Base-by-base conservation (phyloP, 2,888 invertebrate genomes). In the Meteorus cinctellus region DNA sequence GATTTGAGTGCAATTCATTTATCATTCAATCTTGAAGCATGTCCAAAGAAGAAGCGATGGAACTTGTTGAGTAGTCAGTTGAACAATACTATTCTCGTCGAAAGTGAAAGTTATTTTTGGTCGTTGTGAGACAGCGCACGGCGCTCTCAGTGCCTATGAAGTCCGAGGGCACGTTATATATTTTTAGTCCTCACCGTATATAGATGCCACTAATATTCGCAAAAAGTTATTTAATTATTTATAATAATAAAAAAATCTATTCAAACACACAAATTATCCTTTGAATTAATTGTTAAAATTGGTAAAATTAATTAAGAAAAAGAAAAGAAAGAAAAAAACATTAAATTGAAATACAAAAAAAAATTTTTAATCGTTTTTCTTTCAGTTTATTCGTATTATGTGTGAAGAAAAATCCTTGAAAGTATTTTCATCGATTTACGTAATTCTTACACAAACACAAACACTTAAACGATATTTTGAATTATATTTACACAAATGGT, bases 151-250 rank as follows among this genome's bases (percentile, higher is more conserved):
- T 19, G 55, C 55, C 66, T 66, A 66, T 41, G 41, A 66, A 66
- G 66, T 66, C 66, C 66, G 66, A 66, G 66, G 66, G 41, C 66
- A 66, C 19, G 36, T 66, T 36, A 14, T 66, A 14, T 66, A 66
- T 66, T 66, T 66, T 66, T 66, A 66, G n/a, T 66, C 41, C 41
- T 65, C 24, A 24, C 41, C 41, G 66, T 66, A 55, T 19, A 19
- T 19, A 55, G 55, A 55, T 55, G 5, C 19, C 55, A 19, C 55
- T n/a, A 41, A 6, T 41, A 65, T 16, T 27, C 12, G 19, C n/a
- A 24, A 66, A 66, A 41, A n/a, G 19, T 1, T 41, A 66, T 10
- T 36, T 41, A 36, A 65, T 36, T 65, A 36, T 65, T 36, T 65
- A 65, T 65, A 65, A 48, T 48, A n/a, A 48, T 14, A 48, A 48